Evolutionary conservation across 2,113 vertebrate species (phyloP).

Genomic region (Mystacornis crossleyi): DNA sequence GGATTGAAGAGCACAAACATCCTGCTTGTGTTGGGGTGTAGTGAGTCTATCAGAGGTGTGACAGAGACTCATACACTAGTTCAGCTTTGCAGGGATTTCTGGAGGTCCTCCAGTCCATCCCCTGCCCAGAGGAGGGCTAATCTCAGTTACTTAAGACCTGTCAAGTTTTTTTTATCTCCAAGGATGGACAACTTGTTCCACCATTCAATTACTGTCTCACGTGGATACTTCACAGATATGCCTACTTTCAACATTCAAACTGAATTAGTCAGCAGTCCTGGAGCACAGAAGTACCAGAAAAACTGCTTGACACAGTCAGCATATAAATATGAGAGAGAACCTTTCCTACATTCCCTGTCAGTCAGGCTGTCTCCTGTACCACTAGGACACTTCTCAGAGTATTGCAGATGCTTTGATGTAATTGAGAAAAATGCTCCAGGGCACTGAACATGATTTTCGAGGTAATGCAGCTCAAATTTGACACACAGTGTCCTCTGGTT

Average conservation of each 20-base stretch:
- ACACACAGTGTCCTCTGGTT: not conserved
- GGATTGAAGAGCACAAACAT: not conserved
- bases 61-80: not conserved
- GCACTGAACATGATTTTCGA: not conserved
- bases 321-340: not conserved
- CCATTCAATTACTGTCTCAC: not conserved
- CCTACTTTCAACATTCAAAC: not conserved
- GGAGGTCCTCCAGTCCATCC: not conserved
- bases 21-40: not conserved
- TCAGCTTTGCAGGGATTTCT: not conserved
- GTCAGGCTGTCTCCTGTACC: not conserved
- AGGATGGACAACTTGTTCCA: not conserved
- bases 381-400: not conserved
- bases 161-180: not conserved
- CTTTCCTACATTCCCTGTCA: not conserved
- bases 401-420: not conserved
- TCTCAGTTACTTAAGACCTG: not conserved
- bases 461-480: not conserved
- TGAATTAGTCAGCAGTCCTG: not conserved
- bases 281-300: not conserved
- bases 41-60: not conserved
- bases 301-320: not conserved
- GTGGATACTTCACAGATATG: not conserved
- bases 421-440: not conserved
- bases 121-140: not conserved